Conservation (phyloP, 2,113 vertebrate species). For the Channa maculata region DNA sequence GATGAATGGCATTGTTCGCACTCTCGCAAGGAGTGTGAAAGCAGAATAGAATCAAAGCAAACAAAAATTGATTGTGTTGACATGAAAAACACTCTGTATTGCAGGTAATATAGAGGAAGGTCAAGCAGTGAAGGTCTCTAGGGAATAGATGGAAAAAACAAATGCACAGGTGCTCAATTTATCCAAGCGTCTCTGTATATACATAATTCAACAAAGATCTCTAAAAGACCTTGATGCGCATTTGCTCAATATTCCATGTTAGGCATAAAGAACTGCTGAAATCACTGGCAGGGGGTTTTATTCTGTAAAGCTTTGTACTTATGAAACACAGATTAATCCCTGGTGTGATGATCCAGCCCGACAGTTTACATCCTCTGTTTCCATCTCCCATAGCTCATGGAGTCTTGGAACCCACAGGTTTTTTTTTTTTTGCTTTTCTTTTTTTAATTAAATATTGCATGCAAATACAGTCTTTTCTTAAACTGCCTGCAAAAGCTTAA, state of each 20-base stretch:
- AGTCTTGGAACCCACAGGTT: conserved; percentile 48
- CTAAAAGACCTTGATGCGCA: conserved; percentile 46
- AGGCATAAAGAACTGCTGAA: conserved; percentile 49
- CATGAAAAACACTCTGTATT: conserved; percentile 36
- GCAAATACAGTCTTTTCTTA: conserved; percentile 56
- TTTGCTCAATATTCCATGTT: conserved; percentile 56
- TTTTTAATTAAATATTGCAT: conserved; percentile 55
- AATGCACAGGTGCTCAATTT: conserved; percentile 39
- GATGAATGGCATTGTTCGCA: conserved; percentile 8
- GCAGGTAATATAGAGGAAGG: conserved; percentile 48
- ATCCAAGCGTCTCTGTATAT: conserved; percentile 34
- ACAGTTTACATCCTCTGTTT: conserved; percentile 56
- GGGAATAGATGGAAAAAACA: conserved; percentile 32
- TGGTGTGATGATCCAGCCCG: conserved; percentile 58
- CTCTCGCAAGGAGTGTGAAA: conserved; percentile 25
- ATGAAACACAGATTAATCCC: conserved; percentile 60
- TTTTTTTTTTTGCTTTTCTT: conserved; percentile 13
- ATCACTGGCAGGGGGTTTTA: conserved; percentile 52
- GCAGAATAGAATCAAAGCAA: conserved; percentile 18
- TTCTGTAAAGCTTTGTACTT: conserved; percentile 37
- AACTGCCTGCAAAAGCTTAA: conserved; percentile 69
- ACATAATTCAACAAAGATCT: conserved; percentile 67
- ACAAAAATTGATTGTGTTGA: conserved; percentile 60
- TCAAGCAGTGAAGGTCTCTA: conserved; percentile 29
- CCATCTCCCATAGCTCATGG: conserved; percentile 47